phyloP scores from a whole-genome alignment of 1,140 invertebrate species.

The Venturia canescens region DNA sequence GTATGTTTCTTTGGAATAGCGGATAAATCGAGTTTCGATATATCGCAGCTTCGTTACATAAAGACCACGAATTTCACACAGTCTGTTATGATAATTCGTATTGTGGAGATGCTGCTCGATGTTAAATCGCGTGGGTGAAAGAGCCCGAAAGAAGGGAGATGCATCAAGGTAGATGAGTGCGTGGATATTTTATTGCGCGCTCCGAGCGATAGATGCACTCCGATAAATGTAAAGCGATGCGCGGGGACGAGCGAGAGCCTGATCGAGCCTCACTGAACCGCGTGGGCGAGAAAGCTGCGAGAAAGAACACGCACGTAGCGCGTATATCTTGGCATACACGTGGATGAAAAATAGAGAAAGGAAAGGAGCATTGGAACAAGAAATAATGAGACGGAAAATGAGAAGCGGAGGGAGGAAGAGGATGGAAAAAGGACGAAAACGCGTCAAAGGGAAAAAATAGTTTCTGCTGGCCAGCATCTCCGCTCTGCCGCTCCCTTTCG shows the following conservation, averaged over 20 bases:
- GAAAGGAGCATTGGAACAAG: constrained; percentile 11
- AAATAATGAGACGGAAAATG: constrained; percentile 32
- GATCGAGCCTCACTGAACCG: constrained; percentile 19
- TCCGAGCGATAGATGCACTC: constrained; percentile 23
- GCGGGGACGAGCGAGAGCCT: not conserved
- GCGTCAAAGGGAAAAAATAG: not conserved
- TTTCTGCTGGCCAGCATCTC: constrained; percentile 12
- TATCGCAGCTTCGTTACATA: constrained; percentile 16
- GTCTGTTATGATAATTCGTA: constrained; percentile 38
- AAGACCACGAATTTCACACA: constrained; percentile 43
- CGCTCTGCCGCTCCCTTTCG: not conserved
- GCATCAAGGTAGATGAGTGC: constrained; percentile 29
- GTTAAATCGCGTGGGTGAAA: constrained; percentile 13
- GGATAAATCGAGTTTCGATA: constrained; percentile 11
- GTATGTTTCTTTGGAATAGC: not conserved
- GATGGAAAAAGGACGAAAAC: not conserved
- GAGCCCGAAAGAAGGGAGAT: not conserved
- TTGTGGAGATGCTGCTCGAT: not conserved
- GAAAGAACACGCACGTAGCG: too few relatives aligned
- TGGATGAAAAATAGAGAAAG: not conserved
- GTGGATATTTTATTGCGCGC: constrained; percentile 28
- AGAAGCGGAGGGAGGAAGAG: not conserved
- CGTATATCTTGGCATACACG: not conserved
- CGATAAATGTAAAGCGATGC: not conserved
- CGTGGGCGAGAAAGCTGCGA: constrained; percentile 26